Percentiles rank a stretch among this genome's conserved stretches.
phyloP scores from a whole-genome alignment of 2,113 vertebrate species.

The Hydropotes inermis region DNA sequence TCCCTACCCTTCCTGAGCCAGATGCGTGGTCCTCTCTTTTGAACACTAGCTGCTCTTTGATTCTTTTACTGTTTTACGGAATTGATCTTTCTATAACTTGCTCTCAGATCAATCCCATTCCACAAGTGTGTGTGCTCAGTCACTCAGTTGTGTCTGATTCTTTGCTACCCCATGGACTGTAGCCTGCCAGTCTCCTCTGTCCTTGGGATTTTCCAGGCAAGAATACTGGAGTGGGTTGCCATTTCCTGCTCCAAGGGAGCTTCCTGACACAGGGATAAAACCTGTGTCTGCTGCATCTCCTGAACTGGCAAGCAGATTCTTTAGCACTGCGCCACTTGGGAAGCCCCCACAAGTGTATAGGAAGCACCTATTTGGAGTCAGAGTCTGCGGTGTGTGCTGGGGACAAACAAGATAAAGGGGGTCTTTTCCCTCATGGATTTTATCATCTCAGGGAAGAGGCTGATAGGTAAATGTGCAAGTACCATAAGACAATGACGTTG shows the following conservation, averaged over 20 bases:
- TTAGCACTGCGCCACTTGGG: background rate
- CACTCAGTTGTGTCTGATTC: background rate
- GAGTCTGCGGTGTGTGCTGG: background rate
- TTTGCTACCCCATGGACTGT: background rate
- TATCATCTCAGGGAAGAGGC: background rate
- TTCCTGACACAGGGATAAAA: background rate
- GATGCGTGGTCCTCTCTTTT: background rate
- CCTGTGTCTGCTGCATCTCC: background rate
- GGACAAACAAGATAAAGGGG: background rate
- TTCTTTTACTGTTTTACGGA: slow-evolving; percentile 38
- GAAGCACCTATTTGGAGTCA: background rate
- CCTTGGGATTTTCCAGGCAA: background rate
- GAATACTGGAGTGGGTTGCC: background rate
- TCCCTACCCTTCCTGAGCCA: background rate
- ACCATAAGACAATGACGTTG: background rate
- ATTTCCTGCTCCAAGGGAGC: background rate
- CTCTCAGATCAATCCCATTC: background rate
- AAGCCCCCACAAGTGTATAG: background rate
- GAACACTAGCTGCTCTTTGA: slow-evolving; percentile 21
- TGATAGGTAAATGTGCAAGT: background rate
- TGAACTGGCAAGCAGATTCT: background rate
- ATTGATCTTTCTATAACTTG: slow-evolving; percentile 15
- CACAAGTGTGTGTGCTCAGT: background rate
- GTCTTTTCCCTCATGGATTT: background rate
- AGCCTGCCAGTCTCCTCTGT: background rate